Evolutionary conservation across 2,888 invertebrate genomes (phyloP).

Genomic region (Priocnemis perturbator): DNA sequence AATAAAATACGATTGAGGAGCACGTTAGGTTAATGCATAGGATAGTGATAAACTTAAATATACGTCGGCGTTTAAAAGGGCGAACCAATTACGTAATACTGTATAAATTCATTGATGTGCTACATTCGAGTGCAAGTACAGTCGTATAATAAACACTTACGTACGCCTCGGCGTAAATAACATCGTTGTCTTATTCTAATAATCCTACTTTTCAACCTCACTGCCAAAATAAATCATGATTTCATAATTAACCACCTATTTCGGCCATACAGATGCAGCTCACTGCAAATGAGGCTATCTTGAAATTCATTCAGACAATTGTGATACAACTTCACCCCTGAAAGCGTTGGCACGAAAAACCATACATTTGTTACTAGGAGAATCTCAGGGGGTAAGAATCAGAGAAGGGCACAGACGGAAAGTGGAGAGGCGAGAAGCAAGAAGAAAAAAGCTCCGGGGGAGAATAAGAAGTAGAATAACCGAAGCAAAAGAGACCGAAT

Average conservation of each 20-base stretch:
- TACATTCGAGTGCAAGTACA: constrained; percentile 56
- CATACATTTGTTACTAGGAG: no score
- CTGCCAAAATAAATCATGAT: no score
- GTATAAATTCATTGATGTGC: constrained; percentile 59
- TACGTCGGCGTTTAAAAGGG: constrained; percentile 50
- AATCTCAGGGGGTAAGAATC: no score
- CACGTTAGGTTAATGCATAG: constrained; percentile 44
- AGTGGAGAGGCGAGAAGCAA: not conserved
- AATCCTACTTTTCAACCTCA: not conserved
- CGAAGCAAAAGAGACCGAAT: constrained; percentile 8
- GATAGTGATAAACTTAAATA: constrained; percentile 54
- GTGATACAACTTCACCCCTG: no score
- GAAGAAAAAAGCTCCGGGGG: constrained; percentile 9
- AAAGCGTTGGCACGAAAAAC: no score
- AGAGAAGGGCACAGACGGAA: not conserved
- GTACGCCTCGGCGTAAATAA: constrained; percentile 33
- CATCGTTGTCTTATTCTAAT: not conserved
- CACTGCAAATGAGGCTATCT: no score
- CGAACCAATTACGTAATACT: constrained; percentile 56
- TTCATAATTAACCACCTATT: no score
- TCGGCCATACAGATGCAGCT: no score
- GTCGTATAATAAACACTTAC: constrained; percentile 60
- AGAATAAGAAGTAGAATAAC: constrained; percentile 9
- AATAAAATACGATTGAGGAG: constrained; percentile 28
- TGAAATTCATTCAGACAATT: no score